phyloP scores from a whole-genome alignment of 2,797 vertebrate genomes.

The Epinephelus coioides region DNA sequence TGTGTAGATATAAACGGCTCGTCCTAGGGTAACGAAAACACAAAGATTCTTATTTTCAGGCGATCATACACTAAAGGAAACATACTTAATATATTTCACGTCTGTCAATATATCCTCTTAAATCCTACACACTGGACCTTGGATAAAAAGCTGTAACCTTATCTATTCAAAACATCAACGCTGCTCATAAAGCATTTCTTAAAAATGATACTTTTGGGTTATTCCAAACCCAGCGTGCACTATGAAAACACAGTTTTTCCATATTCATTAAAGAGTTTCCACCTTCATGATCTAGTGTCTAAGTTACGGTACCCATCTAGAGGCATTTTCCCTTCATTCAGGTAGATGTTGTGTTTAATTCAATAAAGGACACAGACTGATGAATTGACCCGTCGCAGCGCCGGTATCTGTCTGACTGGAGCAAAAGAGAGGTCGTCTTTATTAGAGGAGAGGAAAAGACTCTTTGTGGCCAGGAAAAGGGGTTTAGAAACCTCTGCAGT shows the following conservation, averaged over 20 bases:
- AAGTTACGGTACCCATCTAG: constrained; percentile 16
- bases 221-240: neutral
- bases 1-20: no score
- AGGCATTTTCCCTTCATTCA: constrained; percentile 16
- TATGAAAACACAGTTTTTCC: constrained; percentile 3
- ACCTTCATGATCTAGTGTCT: neutral
- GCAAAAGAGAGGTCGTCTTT: constrained; percentile 31
- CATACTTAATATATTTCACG: no score
- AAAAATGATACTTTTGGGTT: neutral
- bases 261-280: constrained; percentile 25
- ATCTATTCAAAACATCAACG: constrained; percentile 1
- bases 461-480: constrained; percentile 52
- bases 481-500: constrained; percentile 59
- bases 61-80: no score
- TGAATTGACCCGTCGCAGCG: constrained; percentile 25
- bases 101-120: no score
- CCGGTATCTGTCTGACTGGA: constrained; percentile 30
- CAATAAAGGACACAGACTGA: constrained; percentile 45
- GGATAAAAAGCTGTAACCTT: constrained; percentile 16
- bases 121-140: no score
- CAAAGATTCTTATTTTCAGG: no score
- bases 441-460: constrained; percentile 50
- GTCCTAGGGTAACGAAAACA: no score
- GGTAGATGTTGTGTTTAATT: constrained; percentile 47
- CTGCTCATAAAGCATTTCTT: neutral